These are phyloP conservation scores for Epinotia brunnichana DNA, from an alignment of 2,888 invertebrate genomes.

Conservation along the genomic window DNA sequence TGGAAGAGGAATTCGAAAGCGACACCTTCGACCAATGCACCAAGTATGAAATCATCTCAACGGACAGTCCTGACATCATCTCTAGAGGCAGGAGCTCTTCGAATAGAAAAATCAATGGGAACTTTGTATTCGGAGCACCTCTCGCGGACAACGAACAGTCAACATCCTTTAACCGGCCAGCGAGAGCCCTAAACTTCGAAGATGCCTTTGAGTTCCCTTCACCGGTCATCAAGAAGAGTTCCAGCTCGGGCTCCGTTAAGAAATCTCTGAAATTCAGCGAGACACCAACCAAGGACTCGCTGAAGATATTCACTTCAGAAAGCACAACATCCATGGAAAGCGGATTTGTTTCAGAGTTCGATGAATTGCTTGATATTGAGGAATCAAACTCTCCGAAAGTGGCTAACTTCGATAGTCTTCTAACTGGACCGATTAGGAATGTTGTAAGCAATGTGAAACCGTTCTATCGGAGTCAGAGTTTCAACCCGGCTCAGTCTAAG, in stretches of 20 bases:
- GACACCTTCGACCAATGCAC: constrained; percentile 75
- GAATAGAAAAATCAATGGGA: constrained; percentile 66
- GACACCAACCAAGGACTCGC: constrained; percentile 63
- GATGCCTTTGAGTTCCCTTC: constrained; percentile 78
- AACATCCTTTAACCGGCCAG: constrained; percentile 74
- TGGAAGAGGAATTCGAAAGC: constrained; percentile 76
- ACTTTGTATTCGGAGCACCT: constrained; percentile 77
- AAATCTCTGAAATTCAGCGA: constrained; percentile 73
- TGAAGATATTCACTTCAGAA: constrained; percentile 65
- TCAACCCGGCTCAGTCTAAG: constrained; percentile 62
- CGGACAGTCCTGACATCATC: constrained; percentile 78
- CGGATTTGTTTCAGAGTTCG: constrained; percentile 77
- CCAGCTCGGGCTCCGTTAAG: constrained; percentile 62
- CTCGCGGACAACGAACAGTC: constrained; percentile 71
- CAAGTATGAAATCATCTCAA: constrained; percentile 80
- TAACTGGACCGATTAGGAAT: constrained; percentile 72
- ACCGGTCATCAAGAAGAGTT: constrained; percentile 61
- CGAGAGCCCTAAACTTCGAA: constrained; percentile 74
- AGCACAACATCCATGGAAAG: constrained; percentile 77
- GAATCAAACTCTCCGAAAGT: constrained; percentile 75
- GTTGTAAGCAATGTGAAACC: constrained; percentile 55
- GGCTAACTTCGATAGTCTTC: constrained; percentile 68
- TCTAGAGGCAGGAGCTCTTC: constrained; percentile 65
- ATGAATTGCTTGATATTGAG: constrained; percentile 74
- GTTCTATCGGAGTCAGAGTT: constrained; percentile 67